Evolutionary conservation across 2,797 vertebrate species (phyloP), one percentile per base, ranked within the genome.

Genomic region (Ptychobarbus kaznakovi): DNA sequence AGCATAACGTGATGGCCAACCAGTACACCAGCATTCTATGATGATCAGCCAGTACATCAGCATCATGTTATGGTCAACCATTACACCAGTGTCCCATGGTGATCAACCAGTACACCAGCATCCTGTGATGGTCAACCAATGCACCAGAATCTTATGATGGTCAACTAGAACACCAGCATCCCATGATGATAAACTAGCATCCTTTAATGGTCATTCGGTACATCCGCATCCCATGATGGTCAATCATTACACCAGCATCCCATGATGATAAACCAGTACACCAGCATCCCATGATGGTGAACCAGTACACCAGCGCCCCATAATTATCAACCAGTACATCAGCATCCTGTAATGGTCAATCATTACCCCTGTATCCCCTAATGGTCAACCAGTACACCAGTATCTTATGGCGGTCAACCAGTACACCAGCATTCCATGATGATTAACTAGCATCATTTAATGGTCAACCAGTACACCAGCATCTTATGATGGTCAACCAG

Each of bases 171-270:
- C 3, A 11, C 4, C 35, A 22, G 2, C 3, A 68, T 69, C 58
- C 4, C 0, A 0, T 61, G n/a, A 25, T 25, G 32, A 32, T 32
- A 32, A 32, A 32, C 32, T 32, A 32, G 32, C 32, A 32, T 32
- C 32, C 32, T 32, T 32, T 32, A 32, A 32, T 32, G n/a, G 10
- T 25, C 4, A 61, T 1, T 1, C 9, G 1, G 56, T 10, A 11
- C 8, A 51, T 7, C n/a, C 2, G 4, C n/a, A 25, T 25, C n/a
- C 16, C 0, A 0, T 66, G 0, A 66, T 66, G 32, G 0, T 20
- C 2, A 66, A 66, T 0, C 28, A 35, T 6, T 9, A 8, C 1
- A 3, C 1, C 28, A 32, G 2, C 63, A 65, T 65, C 61, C 6
- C 3, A 1, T 65, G 13, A 65, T 32, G 61, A 1, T 8, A 6